A percentile compares a stretch with the other conserved stretches of the same genome.
These are phyloP conservation scores for Halisarca cf. caerulea DNA, from an alignment of 37 sponge, comb jelly and placozoan species.

Conservation along the genomic window DNA sequence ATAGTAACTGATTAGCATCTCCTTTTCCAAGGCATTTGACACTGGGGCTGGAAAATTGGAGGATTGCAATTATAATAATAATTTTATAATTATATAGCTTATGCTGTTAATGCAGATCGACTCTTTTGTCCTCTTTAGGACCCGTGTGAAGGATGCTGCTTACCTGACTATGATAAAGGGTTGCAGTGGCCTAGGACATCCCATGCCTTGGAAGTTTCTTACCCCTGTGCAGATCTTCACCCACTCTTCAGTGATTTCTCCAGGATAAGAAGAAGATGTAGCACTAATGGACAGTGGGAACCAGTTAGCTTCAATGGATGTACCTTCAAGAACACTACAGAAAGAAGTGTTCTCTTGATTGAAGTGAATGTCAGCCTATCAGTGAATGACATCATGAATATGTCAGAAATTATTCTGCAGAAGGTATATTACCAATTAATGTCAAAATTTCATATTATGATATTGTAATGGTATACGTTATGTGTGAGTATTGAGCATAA, in stretches of 20 bases:
- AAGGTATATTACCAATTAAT: not conserved
- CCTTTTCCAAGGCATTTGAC: too few species aligned
- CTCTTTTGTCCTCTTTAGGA: not conserved
- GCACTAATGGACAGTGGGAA: not conserved
- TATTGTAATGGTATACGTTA: not conserved
- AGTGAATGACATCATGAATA: too few species aligned
- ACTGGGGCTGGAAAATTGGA: too few species aligned
- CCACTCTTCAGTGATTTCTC: not conserved
- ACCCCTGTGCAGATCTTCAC: not conserved
- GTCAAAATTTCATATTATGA: not conserved
- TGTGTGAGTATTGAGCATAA: not conserved
- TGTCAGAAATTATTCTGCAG: too few species aligned
- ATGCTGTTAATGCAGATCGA: too few species aligned
- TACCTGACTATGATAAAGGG: not conserved
- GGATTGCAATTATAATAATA: too few species aligned
- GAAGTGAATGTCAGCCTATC: too few species aligned
- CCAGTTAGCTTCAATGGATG: not conserved
- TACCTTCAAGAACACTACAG: not conserved
- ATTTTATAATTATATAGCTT: too few species aligned
- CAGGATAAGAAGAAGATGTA: not conserved
- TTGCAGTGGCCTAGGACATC: not conserved
- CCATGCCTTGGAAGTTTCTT: not conserved
- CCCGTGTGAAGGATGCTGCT: slow-evolving; percentile 18
- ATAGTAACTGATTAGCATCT: too few species aligned
- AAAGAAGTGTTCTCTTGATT: not conserved